Conservation (phyloP, 2,797 vertebrate genomes). For the Arnoldichthys spilopterus region DNA sequence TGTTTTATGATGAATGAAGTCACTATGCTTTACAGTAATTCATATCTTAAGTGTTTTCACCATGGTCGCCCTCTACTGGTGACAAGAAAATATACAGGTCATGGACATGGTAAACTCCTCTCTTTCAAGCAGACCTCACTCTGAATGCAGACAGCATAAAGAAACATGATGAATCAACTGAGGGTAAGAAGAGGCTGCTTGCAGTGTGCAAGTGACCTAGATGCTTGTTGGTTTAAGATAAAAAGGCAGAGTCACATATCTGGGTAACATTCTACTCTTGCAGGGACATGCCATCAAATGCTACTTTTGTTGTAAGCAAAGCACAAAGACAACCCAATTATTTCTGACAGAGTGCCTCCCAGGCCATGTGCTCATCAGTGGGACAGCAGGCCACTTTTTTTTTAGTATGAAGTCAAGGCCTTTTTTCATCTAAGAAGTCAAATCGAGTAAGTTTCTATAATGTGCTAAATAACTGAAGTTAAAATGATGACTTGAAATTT, state of each 20-base stretch:
- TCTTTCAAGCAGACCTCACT: constrained; percentile 2
- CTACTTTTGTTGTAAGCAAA: constrained; percentile 50
- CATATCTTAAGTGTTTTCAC: constrained; percentile 58
- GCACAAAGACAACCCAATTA: constrained; percentile 73
- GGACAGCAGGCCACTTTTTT: too few species aligned
- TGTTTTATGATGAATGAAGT: too few species aligned
- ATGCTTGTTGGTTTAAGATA: constrained; percentile 50
- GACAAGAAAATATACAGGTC: constrained; percentile 37
- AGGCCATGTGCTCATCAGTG: constrained; percentile 72
- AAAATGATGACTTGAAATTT: too few species aligned
- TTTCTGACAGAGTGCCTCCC: constrained; percentile 75
- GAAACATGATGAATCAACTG: constrained; percentile 34
- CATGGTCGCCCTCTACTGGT: constrained; percentile 78
- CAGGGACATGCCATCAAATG: constrained; percentile 48
- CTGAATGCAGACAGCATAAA: constrained; percentile 14
- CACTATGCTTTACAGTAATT: neutral
- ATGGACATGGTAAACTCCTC: neutral
- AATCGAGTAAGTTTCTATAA: too few species aligned
- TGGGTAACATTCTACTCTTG: constrained; percentile 51
- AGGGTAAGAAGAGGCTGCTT: constrained; percentile 18
- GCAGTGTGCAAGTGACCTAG: constrained; percentile 19
- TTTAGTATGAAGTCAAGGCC: too few species aligned
- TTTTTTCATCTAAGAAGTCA: too few species aligned
- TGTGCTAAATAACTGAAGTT: too few species aligned
- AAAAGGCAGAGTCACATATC: constrained; percentile 44